These are phyloP conservation scores for Lepidotrigona ventralis DNA, from an alignment of 1,140 invertebrate genomes.

Conservation along the genomic window DNA sequence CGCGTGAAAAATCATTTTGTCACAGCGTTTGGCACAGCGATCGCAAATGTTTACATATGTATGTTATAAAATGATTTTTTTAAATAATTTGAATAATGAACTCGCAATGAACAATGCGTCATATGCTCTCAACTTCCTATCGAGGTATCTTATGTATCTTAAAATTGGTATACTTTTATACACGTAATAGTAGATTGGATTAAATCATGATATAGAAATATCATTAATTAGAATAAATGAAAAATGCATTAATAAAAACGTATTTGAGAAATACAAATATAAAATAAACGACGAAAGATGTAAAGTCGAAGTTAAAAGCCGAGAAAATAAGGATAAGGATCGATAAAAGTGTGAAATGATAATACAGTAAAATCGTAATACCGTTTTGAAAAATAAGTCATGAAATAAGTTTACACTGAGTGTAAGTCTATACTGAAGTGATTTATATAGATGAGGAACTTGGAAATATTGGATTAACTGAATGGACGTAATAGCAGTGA, in stretches of 20 bases:
- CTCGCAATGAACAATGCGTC: no score
- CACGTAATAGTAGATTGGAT: no score
- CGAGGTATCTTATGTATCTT: no score
- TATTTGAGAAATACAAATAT: neutral
- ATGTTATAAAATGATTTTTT: no score
- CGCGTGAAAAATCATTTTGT: neutral
- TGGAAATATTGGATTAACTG: neutral
- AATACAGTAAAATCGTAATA: neutral
- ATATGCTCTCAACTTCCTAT: no score
- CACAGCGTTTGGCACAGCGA: neutral
- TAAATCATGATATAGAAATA: no score
- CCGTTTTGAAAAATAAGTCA: neutral
- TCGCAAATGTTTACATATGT: neutral
- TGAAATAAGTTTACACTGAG: no score
- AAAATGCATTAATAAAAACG: neutral
- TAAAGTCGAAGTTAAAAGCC: neutral
- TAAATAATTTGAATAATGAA: no score
- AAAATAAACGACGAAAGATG: neutral
- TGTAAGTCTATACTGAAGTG: neutral
- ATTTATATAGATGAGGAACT: neutral
- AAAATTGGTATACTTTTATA: no score
- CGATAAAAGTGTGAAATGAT: neutral
- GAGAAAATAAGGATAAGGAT: neutral
- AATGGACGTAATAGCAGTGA: slow-evolving; percentile 28
- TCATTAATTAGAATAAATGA: no score